Conservation (phyloP, 2,797 vertebrate genomes). For the Columba guinea region DNA sequence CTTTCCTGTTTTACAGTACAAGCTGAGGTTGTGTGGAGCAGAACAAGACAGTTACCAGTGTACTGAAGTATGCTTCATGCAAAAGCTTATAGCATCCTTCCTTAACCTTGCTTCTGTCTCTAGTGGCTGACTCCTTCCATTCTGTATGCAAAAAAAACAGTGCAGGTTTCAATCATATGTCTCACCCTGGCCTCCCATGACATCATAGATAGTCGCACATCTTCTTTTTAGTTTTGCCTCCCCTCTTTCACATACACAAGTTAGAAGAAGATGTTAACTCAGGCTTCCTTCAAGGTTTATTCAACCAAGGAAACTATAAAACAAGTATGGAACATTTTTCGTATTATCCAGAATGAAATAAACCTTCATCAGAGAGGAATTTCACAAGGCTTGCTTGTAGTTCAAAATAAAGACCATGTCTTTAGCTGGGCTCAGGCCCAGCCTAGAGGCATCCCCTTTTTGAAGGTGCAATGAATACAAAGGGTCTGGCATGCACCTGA, state of each 20-base stretch:
- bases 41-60: background rate
- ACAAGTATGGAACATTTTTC: background rate
- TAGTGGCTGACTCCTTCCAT: background rate
- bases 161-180: background rate
- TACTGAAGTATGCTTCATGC: background rate
- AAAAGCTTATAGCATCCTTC: background rate
- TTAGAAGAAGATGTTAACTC: background rate
- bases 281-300: background rate
- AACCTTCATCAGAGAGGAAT: background rate
- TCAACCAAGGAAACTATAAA: background rate
- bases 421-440: background rate
- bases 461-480: slow-evolving; percentile 8
- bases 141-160: background rate
- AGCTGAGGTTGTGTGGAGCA: background rate
- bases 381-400: background rate
- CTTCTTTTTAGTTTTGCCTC: background rate
- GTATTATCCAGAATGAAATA: background rate
- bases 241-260: background rate
- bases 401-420: background rate
- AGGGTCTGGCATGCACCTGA: slow-evolving; percentile 60
- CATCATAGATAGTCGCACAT: background rate
- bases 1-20: background rate
- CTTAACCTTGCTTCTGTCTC: background rate
- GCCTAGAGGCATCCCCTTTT: background rate
- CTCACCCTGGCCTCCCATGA: background rate